A percentile compares a stretch with the other conserved stretches of the same genome.
Conservation (phyloP, 2,113 vertebrate species). For the Vireo altiloquus region DNA sequence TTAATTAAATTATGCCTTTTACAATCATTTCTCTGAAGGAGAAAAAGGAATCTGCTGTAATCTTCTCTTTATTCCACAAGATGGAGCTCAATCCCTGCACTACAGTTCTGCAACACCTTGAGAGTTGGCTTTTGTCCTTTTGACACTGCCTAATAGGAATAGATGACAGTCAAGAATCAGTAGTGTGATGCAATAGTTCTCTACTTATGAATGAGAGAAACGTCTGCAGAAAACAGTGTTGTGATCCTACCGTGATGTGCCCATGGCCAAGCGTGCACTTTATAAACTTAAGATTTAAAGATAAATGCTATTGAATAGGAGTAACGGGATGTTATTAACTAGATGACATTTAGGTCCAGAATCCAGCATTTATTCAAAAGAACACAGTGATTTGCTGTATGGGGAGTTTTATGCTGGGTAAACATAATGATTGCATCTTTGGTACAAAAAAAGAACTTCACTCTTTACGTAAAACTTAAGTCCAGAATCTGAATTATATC, state of each 20-base stretch:
- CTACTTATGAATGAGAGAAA: not conserved
- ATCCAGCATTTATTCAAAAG: not conserved
- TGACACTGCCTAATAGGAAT: not conserved
- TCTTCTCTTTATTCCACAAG: not conserved
- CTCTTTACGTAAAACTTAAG: accelerated
- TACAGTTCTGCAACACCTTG: not conserved
- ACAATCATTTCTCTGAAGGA: not conserved
- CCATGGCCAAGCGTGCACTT: not conserved
- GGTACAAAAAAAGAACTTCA: not conserved
- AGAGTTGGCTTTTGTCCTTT: accelerated
- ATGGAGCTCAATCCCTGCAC: constrained; percentile 1
- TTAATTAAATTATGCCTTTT: not conserved
- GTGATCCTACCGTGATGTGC: not conserved
- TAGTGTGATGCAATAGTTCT: not conserved
- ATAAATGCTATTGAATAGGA: not conserved
- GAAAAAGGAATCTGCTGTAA: not conserved
- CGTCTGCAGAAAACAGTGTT: not conserved
- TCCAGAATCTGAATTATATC: not conserved
- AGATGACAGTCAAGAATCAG: not conserved
- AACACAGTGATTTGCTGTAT: not conserved
- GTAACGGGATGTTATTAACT: not conserved
- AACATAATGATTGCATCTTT: not conserved
- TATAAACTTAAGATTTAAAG: not conserved
- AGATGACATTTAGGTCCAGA: not conserved
- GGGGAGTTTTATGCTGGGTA: not conserved